A percentile compares a stretch with the other conserved stretches of the same genome.
These are phyloP conservation scores for Chrysogorgia sp. DNA, from an alignment of 92 coral and sea anemone species.

Conservation along the genomic window DNA sequence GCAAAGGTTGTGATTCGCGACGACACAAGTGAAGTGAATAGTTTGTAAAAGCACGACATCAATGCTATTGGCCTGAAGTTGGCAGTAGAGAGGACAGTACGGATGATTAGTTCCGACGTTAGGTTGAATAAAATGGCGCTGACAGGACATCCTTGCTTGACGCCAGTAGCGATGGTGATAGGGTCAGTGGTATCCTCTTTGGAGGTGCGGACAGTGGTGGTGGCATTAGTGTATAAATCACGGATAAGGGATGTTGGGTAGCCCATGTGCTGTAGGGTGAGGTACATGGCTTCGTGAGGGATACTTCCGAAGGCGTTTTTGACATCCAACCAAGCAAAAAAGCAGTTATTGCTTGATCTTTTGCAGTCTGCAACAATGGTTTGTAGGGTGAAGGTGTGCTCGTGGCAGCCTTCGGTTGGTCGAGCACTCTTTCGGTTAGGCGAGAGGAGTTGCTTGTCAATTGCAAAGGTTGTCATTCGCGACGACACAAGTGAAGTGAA, in stretches of 20 bases:
- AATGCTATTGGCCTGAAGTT: slow-evolving; percentile 23
- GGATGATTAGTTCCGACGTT: neutral
- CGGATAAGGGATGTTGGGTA: neutral
- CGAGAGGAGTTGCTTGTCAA: neutral
- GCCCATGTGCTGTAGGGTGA: neutral
- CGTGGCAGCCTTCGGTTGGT: slow-evolving; percentile 12
- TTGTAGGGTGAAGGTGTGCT: slow-evolving; percentile 4
- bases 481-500: neutral
- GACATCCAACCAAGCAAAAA: slow-evolving; percentile 19
- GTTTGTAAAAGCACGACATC: slow-evolving; percentile 25
- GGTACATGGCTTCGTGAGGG: neutral
- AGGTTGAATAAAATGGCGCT: too few species aligned
- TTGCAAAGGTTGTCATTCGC: neutral
- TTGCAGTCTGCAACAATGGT: neutral
- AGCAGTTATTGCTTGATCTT: neutral
- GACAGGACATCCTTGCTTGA: too few species aligned
- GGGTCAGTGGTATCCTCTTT: too few species aligned
- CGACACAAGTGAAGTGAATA: neutral
- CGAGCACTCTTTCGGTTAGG: slow-evolving; percentile 1
- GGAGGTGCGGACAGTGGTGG: slow-evolving; percentile 1
- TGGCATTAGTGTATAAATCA: neutral
- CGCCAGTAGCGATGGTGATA: too few species aligned
- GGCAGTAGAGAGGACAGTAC: neutral
- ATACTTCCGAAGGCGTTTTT: slow-evolving; percentile 16
- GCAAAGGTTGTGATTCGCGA: neutral